Conservation (phyloP, 2,113 vertebrate species). For the Clarias magur region DNA sequence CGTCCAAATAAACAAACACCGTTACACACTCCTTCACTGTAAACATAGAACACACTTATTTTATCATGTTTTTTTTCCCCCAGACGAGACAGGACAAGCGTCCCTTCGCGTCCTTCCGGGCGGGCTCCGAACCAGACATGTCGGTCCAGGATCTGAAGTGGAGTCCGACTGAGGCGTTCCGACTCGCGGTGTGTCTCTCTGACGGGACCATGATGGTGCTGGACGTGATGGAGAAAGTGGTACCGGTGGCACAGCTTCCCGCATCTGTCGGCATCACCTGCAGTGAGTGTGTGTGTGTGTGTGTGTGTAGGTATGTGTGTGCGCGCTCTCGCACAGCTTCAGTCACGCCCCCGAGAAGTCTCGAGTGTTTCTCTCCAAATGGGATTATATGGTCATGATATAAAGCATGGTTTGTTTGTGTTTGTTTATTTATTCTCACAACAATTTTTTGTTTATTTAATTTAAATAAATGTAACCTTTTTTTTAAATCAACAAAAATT, state of each 20-base stretch:
- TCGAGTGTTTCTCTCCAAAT: neutral
- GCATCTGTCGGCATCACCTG: slow-evolving; percentile 82
- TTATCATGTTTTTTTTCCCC: neutral
- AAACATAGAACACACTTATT: neutral
- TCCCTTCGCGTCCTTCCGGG: slow-evolving; percentile 81
- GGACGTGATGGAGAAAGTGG: slow-evolving; percentile 81
- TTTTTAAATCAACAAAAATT: too few relatives aligned
- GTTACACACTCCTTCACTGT: neutral
- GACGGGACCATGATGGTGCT: slow-evolving; percentile 89
- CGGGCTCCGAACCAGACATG: slow-evolving; percentile 64
- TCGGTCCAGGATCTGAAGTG: slow-evolving; percentile 89
- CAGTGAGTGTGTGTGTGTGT: slow-evolving; percentile 71
- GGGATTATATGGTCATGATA: too few relatives aligned
- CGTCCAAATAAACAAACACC: neutral
- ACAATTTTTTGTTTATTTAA: too few relatives aligned
- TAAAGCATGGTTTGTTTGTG: too few relatives aligned
- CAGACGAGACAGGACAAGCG: slow-evolving; percentile 83
- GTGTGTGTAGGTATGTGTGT: slow-evolving; percentile 48
- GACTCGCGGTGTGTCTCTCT: slow-evolving; percentile 83
- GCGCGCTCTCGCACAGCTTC: neutral
- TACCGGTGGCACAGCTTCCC: slow-evolving; percentile 77
- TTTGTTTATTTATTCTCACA: too few relatives aligned
- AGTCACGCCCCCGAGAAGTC: neutral
- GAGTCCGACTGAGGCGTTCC: slow-evolving; percentile 79
- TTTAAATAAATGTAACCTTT: too few relatives aligned